Evolutionary conservation across 2,888 invertebrate species (phyloP).

Genomic region (Ptilodon capucinus): DNA sequence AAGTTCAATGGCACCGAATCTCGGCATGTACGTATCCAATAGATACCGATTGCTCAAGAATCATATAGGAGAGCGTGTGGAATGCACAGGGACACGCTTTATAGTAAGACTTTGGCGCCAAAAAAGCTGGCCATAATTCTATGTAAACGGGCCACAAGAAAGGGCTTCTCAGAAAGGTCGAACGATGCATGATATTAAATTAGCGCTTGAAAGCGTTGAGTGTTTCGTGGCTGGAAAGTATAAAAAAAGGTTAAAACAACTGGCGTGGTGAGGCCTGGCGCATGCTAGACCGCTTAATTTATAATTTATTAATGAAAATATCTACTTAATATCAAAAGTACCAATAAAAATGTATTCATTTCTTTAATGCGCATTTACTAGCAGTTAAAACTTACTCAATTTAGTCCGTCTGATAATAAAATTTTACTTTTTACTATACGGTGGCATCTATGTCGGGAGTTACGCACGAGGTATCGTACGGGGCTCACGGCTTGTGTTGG

Average conservation of each 20-base stretch:
- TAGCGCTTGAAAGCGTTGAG: conserved; percentile 24
- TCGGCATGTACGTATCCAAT: conserved; percentile 28
- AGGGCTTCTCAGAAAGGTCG: conserved; percentile 51
- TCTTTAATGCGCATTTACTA: too few species aligned
- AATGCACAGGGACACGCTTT: conserved; percentile 42
- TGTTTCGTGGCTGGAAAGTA: conserved; percentile 15
- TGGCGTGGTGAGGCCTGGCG: too few species aligned
- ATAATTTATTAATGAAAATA: too few species aligned
- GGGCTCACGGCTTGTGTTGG: conserved; percentile 8
- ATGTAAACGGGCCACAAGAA: conserved; percentile 47
- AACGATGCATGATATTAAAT: conserved; percentile 29
- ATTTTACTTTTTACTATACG: neutral
- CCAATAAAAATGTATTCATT: too few species aligned
- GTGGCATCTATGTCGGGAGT: neutral
- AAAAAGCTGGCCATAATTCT: conserved; percentile 44
- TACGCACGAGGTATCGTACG: neutral
- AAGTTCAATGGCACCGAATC: neutral
- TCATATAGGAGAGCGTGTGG: conserved; percentile 30
- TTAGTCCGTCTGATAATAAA: neutral
- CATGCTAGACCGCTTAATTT: too few species aligned
- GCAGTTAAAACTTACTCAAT: neutral
- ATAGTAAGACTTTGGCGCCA: conserved; percentile 61
- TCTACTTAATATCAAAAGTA: too few species aligned
- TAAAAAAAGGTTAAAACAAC: too few species aligned
- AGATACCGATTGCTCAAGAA: conserved; percentile 41